Evolutionary conservation across 2,113 vertebrate species (phyloP), one percentile per base, ranked within the genome.

Genomic region (Scartelaos histophorus): DNA sequence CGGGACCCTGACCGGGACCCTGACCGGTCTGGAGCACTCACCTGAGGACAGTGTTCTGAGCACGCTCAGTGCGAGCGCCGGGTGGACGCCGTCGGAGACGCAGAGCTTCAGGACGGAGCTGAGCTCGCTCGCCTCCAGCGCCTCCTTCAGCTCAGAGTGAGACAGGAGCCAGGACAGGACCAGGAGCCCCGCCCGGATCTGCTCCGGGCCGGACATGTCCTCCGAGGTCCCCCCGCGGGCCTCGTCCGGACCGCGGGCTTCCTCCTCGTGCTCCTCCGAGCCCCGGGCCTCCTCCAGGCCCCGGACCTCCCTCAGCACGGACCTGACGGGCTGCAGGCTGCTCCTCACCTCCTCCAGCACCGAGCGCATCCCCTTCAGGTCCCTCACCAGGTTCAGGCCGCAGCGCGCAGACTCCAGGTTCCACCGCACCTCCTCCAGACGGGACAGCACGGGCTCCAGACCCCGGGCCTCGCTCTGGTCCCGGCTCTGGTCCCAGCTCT

Each of bases 121-220:
- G 64, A 98, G 83, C 1, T 84, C 93, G 0, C 76, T 94, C 38
- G 93, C 92, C 43, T 89, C 89, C 83, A 99, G 92, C 91, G 96
- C 96, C 85, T 97, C 95, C 0, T 95, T 95, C 86, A 99, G 92
- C 49, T 93, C 94, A 80, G 94, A 95, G 71, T 98, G 96, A 81
- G 95, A 95, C 57, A 97, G 90, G 77, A 99, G 94, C 93, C 94
- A 91, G 83, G 92, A 95, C 88, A 96, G 84, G 45, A 99, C 93
- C 57, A 97, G 93, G 54, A 99, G 90, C 3, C 97, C 97, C 1
- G 96, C 96, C 51, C 83, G 91, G 74, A 97, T 13, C 56, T 58
- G 56, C 12, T 58, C 56, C 56, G 25, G 56, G 2, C 56, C 56
- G 7, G 56, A 58, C 0, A 5, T 12, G 12, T 58, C 22, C 56